Percentiles rank a stretch among this genome's conserved stretches.
phyloP scores from a whole-genome alignment of 2,888 invertebrate genomes.

The Myathropa florea region DNA sequence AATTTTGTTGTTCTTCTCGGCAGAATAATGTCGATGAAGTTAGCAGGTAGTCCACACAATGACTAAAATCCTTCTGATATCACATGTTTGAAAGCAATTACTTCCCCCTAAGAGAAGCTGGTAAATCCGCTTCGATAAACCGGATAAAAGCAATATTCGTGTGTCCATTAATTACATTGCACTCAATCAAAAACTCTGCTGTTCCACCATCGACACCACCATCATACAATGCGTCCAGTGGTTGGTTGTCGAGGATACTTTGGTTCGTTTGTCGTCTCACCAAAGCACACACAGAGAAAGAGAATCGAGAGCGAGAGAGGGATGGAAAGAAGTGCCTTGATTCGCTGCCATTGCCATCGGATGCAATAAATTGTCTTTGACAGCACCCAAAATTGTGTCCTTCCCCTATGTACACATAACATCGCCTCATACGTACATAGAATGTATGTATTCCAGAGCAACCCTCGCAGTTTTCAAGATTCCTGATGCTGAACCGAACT shows the following conservation, averaged over 20 bases:
- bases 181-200: slow-evolving; percentile 30
- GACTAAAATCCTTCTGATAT: neutral
- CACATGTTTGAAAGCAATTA: neutral
- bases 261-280: neutral
- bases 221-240: slow-evolving; percentile 8
- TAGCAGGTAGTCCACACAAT: neutral
- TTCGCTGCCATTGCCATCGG: slow-evolving; percentile 23
- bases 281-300: neutral
- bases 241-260: neutral
- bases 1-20: too few species aligned
- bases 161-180: slow-evolving; percentile 41
- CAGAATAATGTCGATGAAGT: neutral
- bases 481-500: neutral
- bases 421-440: neutral
- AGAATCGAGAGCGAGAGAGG: neutral
- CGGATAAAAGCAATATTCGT: slow-evolving; percentile 14
- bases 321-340: neutral
- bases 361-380: slow-evolving; percentile 46
- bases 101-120: neutral
- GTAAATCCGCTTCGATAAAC: slow-evolving; percentile 8
- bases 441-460: neutral
- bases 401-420: slow-evolving; percentile 38
- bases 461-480: slow-evolving; percentile 13
- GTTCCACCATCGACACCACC: neutral
- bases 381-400: slow-evolving; percentile 39